Evolutionary conservation across 2,888 invertebrate genomes (phyloP), one percentile per base, ranked within the genome.

Genomic region (Lasioglossum calceatum): DNA sequence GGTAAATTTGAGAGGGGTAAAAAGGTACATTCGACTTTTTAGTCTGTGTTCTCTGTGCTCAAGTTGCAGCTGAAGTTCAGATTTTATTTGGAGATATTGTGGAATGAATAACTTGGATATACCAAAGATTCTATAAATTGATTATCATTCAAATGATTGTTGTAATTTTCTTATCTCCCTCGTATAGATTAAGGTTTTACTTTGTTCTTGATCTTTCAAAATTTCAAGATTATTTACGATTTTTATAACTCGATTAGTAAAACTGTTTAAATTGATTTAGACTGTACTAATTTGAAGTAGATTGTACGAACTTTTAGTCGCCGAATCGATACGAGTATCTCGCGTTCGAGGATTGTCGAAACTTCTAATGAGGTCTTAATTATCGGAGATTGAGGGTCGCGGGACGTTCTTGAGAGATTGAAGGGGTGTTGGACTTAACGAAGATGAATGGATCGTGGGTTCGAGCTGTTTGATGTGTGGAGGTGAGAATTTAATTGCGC

Each of bases 371-470:
- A 12, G 12, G 71, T 3, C 70, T 76, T 58, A 36, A 58, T 47
- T n/a, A 14, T 32, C 42, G 71, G 58, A 80, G 67, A 42, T 27
- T n/a, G 27, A 19, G 50, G 23, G 5, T 32, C 61, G 74, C 27
- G 50, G 54, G 14, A 23, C 32, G n/a, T 12, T 70, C 47, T 39
- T 4, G 47, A n/a, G n/a, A 73, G 3, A 75, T 23, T 58, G 58
- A 39, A 36, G 23, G 47, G 44, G 27, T 50, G 27, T 23, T 12
- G 36, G 23, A 4, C 23, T 81, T 77, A 71, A 81, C 47, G 81
- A 81, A 81, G 47, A 74, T 16, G 47, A 79, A 79, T 39, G 58
- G 36, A 47, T 81, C 42, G 32, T 58, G 36, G 36, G 36, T 61
- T 47, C 23, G 50, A 42, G n/a, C 7, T 47, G 39, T 61, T 72